phyloP scores from a whole-genome alignment of 2,113 vertebrate species.

The Catharus minimus region DNA sequence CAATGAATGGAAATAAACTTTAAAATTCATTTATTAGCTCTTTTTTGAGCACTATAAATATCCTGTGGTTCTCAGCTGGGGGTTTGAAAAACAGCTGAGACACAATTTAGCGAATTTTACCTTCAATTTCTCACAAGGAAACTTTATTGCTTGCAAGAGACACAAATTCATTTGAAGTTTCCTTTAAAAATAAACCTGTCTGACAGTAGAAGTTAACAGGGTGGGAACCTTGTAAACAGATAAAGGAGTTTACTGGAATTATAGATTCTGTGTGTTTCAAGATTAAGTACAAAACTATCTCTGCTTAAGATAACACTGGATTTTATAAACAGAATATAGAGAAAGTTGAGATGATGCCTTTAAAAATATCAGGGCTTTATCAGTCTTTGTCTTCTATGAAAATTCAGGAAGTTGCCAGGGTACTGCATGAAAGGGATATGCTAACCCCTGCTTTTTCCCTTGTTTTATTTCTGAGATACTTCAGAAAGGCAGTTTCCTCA shows the following conservation, averaged over 20 bases:
- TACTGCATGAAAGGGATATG: neutral
- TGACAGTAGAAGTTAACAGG: neutral
- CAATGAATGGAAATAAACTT: conserved; percentile 1
- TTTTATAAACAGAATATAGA: neutral
- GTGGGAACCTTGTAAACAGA: neutral
- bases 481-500: neutral
- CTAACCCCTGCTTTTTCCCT: neutral
- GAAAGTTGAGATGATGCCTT: neutral
- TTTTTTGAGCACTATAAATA: conserved; percentile 26
- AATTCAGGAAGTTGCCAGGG: neutral
- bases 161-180: neutral
- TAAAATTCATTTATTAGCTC: neutral
- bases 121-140: neutral
- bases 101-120: neutral
- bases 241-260: neutral
- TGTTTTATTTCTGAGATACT: conserved; percentile 1
- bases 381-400: neutral
- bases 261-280: neutral
- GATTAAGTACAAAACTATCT: neutral
- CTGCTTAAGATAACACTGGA: neutral
- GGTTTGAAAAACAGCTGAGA: conserved; percentile 16
- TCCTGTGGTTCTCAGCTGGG: neutral
- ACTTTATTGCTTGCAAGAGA: neutral
- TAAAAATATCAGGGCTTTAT: neutral
- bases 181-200: conserved; percentile 11